phyloP scores from a whole-genome alignment of 2,113 vertebrate genomes.

The Labeo catla region DNA sequence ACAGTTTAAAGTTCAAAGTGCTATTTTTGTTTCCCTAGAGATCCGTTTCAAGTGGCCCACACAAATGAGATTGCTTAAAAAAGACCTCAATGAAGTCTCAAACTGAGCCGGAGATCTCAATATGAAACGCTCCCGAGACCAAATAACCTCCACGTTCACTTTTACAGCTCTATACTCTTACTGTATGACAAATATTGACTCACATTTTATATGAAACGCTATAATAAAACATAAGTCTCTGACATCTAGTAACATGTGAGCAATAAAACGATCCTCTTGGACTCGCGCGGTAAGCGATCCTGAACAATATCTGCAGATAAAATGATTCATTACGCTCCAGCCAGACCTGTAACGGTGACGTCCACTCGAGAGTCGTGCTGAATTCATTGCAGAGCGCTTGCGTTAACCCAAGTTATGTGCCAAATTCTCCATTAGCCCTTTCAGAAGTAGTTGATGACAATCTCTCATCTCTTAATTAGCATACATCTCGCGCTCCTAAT shows the following conservation, averaged over 20 bases:
- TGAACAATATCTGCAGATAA: neutral
- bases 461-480: conserved; percentile 25
- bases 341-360: neutral
- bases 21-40: conserved; percentile 14
- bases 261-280: neutral
- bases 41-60: neutral
- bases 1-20: conserved; percentile 21
- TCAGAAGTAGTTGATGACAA: conserved; percentile 28
- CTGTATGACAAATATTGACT: neutral
- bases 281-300: neutral
- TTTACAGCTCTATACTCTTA: neutral
- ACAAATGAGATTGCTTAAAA: neutral
- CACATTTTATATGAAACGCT: neutral
- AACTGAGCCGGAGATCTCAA: neutral
- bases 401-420: neutral
- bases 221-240: neutral
- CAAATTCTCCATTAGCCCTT: conserved; percentile 39
- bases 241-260: neutral
- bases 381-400: neutral
- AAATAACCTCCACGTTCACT: neutral
- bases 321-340: neutral
- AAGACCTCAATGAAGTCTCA: neutral
- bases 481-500: neutral
- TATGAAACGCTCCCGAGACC: neutral
- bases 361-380: neutral